Base-by-base conservation (phyloP, 2,888 invertebrate species). In the Esperia sulphurella region DNA sequence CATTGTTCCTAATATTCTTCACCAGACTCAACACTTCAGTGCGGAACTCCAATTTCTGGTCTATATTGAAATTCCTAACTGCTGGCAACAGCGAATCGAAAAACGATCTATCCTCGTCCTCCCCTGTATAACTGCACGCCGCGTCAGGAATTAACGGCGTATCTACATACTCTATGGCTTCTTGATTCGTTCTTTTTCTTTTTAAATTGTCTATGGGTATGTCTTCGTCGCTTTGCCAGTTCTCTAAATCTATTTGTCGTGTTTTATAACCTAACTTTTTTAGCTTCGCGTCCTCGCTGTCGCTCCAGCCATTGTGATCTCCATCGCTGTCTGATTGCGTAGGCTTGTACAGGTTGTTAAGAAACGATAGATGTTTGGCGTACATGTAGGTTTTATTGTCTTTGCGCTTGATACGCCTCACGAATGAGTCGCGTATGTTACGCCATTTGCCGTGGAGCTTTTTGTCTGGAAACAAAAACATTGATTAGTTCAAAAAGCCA, bases 351-450 rank as follows among this genome's bases (percentile, higher is more conserved):
- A 74, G 45, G 12, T 67, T 58, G 50, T 72, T 67, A 8, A 85
- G 64, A 54, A 85, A 85, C 0, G 73, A 45, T 55, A 90, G 64
- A 58, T 81, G 71, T 58, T 75, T 74, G 0, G 75, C 74, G 65
- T 84, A 80, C 50, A 79, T 66, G 1, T 63, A 65, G 47, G 64
- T 69, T 54, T 74, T 77, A 10, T 61, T 65, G 45, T 66, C 68
- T 29, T 65, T 67, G 21, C 67, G 61, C 51, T 72, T 78, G 6
- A 68, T 49, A 53, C 76, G 67, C n/a, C 85, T 70, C 14, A 83
- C 85, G 63, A 75, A 85, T 1, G 82, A 77, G 54, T 85, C 86
- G n/a, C 83, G 66, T 41, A 85, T 75, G 61, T 84, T 84, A n/a
- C 86, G 74, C 86, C 86, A 85, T 74, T 84, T 85, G 60, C 70